Percentiles rank a stretch among this genome's conserved stretches.
These are phyloP conservation scores for Echeneis naucrates DNA, from an alignment of 2,797 vertebrate genomes.

Conservation along the genomic window DNA sequence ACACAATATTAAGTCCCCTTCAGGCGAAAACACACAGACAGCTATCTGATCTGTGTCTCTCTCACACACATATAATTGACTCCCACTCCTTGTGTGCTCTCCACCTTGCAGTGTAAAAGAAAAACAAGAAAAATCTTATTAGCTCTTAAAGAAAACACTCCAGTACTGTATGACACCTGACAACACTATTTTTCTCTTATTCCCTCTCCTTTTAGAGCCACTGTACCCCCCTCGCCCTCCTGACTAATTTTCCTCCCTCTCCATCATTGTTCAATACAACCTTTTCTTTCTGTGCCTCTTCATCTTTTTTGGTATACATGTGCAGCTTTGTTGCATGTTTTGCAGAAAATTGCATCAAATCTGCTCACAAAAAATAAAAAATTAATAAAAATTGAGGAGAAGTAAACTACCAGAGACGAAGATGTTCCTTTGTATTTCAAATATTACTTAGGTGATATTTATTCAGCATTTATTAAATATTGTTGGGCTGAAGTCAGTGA, in stretches of 20 bases:
- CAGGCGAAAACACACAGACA: constrained; percentile 54
- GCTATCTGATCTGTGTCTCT: constrained; percentile 46
- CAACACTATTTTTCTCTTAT: constrained; percentile 31
- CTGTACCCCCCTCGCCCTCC: not conserved
- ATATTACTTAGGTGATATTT: constrained; percentile 1
- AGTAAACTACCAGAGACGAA: not conserved
- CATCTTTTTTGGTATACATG: constrained; percentile 9
- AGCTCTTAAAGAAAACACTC: constrained; percentile 43
- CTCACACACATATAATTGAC: constrained; percentile 54
- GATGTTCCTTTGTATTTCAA: not conserved
- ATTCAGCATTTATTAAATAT: not conserved
- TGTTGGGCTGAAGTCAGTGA: too few species aligned
- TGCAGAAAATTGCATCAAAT: constrained; percentile 12
- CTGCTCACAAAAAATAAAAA: constrained; percentile 1
- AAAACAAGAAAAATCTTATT: constrained; percentile 47
- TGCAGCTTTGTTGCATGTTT: not conserved
- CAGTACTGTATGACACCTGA: constrained; percentile 27
- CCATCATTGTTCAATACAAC: constrained; percentile 35
- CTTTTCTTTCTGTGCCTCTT: not conserved
- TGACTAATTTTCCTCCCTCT: constrained; percentile 23
- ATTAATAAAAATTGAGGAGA: not conserved
- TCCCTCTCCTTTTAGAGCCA: not conserved
- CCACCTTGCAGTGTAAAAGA: constrained; percentile 30
- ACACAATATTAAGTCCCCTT: constrained; percentile 63
- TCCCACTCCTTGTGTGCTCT: constrained; percentile 48